phyloP scores from a whole-genome alignment of 2,797 vertebrate genomes.

The Pangasius krempfi region DNA sequence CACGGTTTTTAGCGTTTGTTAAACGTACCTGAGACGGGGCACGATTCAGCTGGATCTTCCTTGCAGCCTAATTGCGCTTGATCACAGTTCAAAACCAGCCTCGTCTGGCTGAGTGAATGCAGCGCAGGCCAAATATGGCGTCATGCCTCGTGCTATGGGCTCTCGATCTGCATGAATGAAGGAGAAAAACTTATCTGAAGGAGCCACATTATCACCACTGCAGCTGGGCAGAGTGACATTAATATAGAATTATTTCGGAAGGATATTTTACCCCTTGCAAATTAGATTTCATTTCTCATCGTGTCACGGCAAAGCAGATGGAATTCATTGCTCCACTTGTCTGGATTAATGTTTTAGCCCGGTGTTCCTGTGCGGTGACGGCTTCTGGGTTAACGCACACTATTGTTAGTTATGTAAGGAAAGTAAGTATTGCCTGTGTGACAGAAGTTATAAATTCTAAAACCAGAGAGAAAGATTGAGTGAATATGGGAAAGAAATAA shows the following conservation, averaged over 20 bases:
- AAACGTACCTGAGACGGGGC: slow-evolving; percentile 72
- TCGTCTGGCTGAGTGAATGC: slow-evolving; percentile 60
- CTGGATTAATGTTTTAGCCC: slow-evolving; percentile 40
- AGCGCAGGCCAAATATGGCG: slow-evolving; percentile 58
- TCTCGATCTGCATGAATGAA: slow-evolving; percentile 57
- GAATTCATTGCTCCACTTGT: slow-evolving; percentile 30
- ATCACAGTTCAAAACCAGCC: slow-evolving; percentile 65
- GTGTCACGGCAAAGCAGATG: slow-evolving; percentile 1
- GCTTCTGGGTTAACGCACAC: slow-evolving; percentile 14
- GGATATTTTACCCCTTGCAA: slow-evolving; percentile 38
- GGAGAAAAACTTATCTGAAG: slow-evolving; percentile 59
- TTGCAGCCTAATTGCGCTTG: slow-evolving; percentile 66
- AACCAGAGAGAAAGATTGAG: slow-evolving; percentile 42
- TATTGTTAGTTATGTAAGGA: slow-evolving; percentile 43
- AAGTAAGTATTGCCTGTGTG: slow-evolving; percentile 45
- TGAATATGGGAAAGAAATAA: slow-evolving; percentile 43
- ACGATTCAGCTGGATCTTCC: slow-evolving; percentile 65
- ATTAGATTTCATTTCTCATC: slow-evolving; percentile 37
- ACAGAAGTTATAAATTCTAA: slow-evolving; percentile 44
- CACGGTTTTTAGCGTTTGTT: slow-evolving; percentile 69
- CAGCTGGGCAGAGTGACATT: slow-evolving; percentile 30
- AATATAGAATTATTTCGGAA: slow-evolving; percentile 40
- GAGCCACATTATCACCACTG: slow-evolving; percentile 22
- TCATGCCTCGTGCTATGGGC: slow-evolving; percentile 51
- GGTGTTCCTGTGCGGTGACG: slow-evolving; percentile 31